Evolutionary conservation across 35 echinoderm and acorn worm genomes (phyloP).

Genomic region (Lytechinus pictus): DNA sequence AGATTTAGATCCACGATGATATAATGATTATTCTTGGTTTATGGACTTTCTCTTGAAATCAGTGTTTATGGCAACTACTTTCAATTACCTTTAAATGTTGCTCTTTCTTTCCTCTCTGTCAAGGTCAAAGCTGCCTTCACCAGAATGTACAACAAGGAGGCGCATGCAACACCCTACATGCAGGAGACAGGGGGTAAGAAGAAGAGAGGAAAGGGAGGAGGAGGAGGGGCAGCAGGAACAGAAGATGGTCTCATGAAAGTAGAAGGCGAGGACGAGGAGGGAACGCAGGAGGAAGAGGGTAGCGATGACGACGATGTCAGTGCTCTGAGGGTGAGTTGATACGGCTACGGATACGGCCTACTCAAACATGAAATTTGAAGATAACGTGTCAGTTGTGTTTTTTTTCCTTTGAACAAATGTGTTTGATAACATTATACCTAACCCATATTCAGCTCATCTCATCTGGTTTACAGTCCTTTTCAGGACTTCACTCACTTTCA

Average conservation of each 20-base stretch:
- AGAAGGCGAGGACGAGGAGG: slow-evolving; percentile 45
- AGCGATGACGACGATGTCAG: slow-evolving; percentile 56
- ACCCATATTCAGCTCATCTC: no score
- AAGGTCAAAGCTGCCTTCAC: slow-evolving; percentile 88
- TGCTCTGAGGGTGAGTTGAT: slow-evolving; percentile 45
- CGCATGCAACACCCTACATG: slow-evolving; percentile 72
- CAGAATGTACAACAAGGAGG: slow-evolving; percentile 77
- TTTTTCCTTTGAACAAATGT: no score
- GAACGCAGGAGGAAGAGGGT: slow-evolving; percentile 22
- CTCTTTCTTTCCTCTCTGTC: not conserved
- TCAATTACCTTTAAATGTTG: not conserved
- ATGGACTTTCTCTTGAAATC: no score
- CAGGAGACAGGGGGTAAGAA: slow-evolving; percentile 56
- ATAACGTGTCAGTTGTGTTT: no score
- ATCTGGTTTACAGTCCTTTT: no score
- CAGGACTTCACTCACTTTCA: no score
- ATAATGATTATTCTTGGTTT: no score
- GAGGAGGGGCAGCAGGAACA: slow-evolving; percentile 13
- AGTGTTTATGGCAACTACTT: no score
- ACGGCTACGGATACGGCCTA: no score
- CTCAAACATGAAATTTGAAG: no score
- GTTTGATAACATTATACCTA: no score
- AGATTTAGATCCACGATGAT: no score
- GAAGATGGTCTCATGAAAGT: slow-evolving; percentile 39
- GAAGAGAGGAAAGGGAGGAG: slow-evolving; percentile 47